Evolutionary conservation across 2,113 vertebrate genomes (phyloP).

Genomic region (Mungos mungo): DNA sequence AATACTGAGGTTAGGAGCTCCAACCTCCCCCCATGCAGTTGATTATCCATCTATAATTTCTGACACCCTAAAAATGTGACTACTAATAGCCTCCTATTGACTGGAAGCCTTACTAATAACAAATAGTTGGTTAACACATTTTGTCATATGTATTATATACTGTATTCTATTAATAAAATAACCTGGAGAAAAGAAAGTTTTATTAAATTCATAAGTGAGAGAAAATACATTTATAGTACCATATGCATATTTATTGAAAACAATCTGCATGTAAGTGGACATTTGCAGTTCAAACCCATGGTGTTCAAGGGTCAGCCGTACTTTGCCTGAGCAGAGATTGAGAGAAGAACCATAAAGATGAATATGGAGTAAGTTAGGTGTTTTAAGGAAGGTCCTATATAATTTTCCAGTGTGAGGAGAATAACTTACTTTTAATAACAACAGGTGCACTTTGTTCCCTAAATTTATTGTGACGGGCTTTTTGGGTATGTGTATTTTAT

Average conservation of each 20-base stretch:
- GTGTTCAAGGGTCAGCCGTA: background rate
- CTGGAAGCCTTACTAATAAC: background rate
- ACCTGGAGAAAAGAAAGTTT: background rate
- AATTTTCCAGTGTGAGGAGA: background rate
- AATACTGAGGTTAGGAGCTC: background rate
- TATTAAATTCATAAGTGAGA: background rate
- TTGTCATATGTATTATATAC: background rate
- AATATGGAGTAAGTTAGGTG: background rate
- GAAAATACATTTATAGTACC: background rate
- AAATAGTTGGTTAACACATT: background rate
- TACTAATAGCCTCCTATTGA: background rate
- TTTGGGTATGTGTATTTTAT: background rate
- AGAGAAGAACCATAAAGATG: background rate
- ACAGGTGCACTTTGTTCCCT: background rate
- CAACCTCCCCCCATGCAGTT: background rate
- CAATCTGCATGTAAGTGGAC: background rate
- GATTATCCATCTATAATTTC: background rate
- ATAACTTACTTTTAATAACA: constrained; percentile 13
- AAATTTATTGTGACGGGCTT: background rate
- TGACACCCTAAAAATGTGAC: background rate
- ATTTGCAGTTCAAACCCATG: background rate
- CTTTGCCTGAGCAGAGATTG: background rate
- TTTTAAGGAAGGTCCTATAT: background rate
- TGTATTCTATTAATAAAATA: background rate
- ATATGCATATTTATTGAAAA: background rate